These are phyloP conservation scores for Platichthys flesus DNA, from an alignment of 2,113 vertebrate species.

Conservation along the genomic window DNA sequence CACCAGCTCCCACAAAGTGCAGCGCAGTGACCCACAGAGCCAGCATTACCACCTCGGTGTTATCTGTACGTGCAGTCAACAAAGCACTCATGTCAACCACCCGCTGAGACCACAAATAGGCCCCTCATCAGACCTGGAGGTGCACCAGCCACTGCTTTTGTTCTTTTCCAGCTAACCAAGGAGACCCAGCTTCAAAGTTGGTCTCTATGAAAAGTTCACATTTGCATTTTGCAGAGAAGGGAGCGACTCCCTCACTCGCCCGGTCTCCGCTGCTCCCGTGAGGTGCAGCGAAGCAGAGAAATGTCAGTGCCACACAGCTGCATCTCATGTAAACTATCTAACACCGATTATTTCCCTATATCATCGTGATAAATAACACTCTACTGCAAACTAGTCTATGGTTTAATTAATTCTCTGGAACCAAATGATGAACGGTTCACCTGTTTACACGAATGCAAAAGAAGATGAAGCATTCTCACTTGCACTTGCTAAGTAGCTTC, in stretches of 20 bases:
- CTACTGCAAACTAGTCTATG: too few species aligned
- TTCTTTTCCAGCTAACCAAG: slow-evolving; percentile 49
- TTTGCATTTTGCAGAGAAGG: slow-evolving; percentile 73
- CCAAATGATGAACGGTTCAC: too few species aligned
- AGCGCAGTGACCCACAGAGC: slow-evolving; percentile 33
- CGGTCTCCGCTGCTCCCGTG: slow-evolving; percentile 11
- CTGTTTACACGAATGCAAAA: too few species aligned
- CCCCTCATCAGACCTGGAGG: slow-evolving; percentile 62
- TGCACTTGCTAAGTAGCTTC: too few species aligned
- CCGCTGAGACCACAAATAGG: slow-evolving; percentile 63
- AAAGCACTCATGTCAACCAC: slow-evolving; percentile 61
- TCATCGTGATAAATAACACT: too few species aligned
- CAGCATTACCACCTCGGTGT: slow-evolving; percentile 21
- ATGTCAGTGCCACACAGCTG: not conserved
- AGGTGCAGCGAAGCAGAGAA: slow-evolving; percentile 3
- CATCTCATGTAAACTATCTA: not conserved
- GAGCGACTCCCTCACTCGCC: slow-evolving; percentile 24
- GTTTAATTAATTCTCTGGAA: too few species aligned
- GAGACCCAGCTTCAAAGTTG: slow-evolving; percentile 58
- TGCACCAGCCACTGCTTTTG: slow-evolving; percentile 45
- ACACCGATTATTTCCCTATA: too few species aligned
- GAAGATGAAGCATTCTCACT: too few species aligned
- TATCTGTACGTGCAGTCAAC: slow-evolving; percentile 41
- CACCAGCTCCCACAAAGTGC: not conserved
- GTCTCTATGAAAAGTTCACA: slow-evolving; percentile 77